A percentile compares a stretch with the other conserved stretches of the same genome.
phyloP scores from a whole-genome alignment of 1,140 invertebrate species.

The Cylas formicarius region DNA sequence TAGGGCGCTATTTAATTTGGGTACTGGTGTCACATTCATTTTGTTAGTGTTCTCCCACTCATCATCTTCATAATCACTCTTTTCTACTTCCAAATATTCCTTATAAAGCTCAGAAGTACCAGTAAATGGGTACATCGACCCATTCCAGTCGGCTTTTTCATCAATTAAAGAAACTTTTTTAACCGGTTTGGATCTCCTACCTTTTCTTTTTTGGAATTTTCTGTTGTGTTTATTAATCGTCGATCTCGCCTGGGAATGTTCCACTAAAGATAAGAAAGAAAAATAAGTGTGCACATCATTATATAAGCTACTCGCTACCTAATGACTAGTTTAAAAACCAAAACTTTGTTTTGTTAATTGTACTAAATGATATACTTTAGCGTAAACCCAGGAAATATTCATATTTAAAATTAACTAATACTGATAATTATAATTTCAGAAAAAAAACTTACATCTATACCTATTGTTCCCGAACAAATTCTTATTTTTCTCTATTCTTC shows the following conservation, averaged over 20 bases:
- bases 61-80: slow-evolving; percentile 35
- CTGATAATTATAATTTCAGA: too few relatives aligned
- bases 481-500: slow-evolving; percentile 51
- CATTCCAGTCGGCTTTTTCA: slow-evolving; percentile 38
- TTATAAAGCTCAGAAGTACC: slow-evolving; percentile 38
- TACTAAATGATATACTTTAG: too few relatives aligned
- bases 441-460: slow-evolving; percentile 29
- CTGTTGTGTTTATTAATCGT: too few relatives aligned
- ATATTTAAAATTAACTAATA: too few relatives aligned
- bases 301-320: too few relatives aligned
- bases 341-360: too few relatives aligned
- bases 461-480: slow-evolving; percentile 42
- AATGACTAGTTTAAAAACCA: too few relatives aligned
- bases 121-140: slow-evolving; percentile 39
- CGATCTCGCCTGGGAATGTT: too few relatives aligned
- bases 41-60: slow-evolving; percentile 32
- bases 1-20: slow-evolving; percentile 46
- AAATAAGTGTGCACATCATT: too few relatives aligned
- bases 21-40: slow-evolving; percentile 16
- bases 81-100: slow-evolving; percentile 26
- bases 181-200: slow-evolving; percentile 10
- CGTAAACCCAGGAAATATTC: too few relatives aligned
- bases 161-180: slow-evolving; percentile 31
- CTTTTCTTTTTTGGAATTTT: slow-evolving; percentile 12
- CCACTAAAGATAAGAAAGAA: too few relatives aligned